Evolutionary conservation across 2,113 vertebrate species (phyloP).

Genomic region (Poecilia latipinna): DNA sequence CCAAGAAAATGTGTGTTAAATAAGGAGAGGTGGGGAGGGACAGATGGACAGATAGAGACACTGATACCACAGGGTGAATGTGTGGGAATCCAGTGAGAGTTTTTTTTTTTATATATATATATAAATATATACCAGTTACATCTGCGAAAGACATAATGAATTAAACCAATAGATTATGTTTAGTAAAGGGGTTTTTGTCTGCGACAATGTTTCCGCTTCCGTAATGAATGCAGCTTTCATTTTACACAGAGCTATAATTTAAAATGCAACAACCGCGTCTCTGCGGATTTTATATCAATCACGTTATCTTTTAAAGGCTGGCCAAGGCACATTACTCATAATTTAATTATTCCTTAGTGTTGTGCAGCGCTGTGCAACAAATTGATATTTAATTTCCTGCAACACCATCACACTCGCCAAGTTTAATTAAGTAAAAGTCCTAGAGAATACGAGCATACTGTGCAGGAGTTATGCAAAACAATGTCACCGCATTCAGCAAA

Average conservation of each 20-base stretch:
- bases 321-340: slow-evolving; percentile 16
- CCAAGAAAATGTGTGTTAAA: slow-evolving; percentile 75
- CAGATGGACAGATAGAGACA: slow-evolving; percentile 29
- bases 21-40: slow-evolving; percentile 42
- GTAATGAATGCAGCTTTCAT: slow-evolving; percentile 8
- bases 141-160: slow-evolving; percentile 10
- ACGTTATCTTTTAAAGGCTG: slow-evolving; percentile 1
- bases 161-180: slow-evolving; percentile 7
- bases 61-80: slow-evolving; percentile 10
- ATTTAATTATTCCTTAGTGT: slow-evolving; percentile 27
- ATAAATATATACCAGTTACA: neutral
- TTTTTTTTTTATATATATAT: neutral
- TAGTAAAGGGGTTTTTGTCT: slow-evolving; percentile 1
- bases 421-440: slow-evolving; percentile 16
- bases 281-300: slow-evolving; percentile 4
- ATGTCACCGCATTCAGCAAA: slow-evolving; percentile 7
- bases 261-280: slow-evolving; percentile 12
- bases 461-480: slow-evolving; percentile 27
- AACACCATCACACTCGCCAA: slow-evolving; percentile 18
- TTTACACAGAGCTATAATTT: slow-evolving; percentile 22
- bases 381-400: slow-evolving; percentile 36
- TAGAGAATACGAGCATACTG: slow-evolving; percentile 1
- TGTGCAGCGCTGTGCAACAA: slow-evolving; percentile 7
- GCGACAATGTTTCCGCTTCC: neutral
- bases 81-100: slow-evolving; percentile 5